Conservation (phyloP, 2,888 invertebrate species). For the Pseudococcus viburni region DNA sequence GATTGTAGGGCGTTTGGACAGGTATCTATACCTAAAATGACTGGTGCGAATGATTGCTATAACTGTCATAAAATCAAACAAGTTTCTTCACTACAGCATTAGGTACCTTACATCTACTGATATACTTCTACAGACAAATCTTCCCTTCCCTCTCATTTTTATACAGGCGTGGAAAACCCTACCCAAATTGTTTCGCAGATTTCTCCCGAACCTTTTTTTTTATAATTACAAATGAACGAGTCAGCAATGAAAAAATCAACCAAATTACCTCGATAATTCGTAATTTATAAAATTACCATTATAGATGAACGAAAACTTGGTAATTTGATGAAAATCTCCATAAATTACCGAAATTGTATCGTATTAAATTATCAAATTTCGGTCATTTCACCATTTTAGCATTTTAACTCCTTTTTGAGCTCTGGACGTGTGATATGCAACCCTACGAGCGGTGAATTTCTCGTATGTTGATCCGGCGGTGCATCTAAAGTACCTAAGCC, state of each 20-base stretch:
- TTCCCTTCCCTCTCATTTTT: too few relatives aligned
- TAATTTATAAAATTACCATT: neutral
- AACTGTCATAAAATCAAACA: too few relatives aligned
- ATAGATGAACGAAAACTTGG: neutral
- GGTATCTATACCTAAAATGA: too few relatives aligned
- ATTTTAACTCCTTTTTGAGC: neutral
- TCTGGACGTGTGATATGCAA: neutral
- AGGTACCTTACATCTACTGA: too few relatives aligned
- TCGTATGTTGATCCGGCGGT: neutral
- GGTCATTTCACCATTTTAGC: slow-evolving; percentile 14
- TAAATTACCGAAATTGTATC: neutral
- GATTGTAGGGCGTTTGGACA: too few relatives aligned
- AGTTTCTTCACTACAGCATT: too few relatives aligned
- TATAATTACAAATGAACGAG: too few relatives aligned
- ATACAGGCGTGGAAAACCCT: too few relatives aligned
- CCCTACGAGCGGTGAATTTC: neutral
- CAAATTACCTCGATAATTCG: neutral
- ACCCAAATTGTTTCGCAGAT: too few relatives aligned
- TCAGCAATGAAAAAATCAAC: neutral
- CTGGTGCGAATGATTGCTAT: too few relatives aligned
- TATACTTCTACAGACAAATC: too few relatives aligned
- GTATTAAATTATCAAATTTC: slow-evolving; percentile 6
- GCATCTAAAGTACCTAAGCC: neutral
- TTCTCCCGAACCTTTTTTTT: too few relatives aligned
- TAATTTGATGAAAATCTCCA: neutral